These are phyloP conservation scores for Epinephelus fuscoguttatus DNA, from an alignment of 2,113 vertebrate species.

Conservation along the genomic window DNA sequence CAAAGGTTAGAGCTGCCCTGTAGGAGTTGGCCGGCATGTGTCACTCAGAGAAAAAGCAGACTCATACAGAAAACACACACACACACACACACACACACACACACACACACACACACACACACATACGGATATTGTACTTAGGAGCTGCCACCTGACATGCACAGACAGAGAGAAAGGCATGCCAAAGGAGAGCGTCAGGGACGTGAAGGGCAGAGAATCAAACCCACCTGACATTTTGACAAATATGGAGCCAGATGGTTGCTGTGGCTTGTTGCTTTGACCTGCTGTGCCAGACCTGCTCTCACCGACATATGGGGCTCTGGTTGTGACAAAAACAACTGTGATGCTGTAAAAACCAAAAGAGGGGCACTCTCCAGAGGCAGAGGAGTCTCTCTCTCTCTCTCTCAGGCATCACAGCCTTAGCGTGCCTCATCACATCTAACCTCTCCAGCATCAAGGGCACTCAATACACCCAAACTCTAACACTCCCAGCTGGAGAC, in stretches of 20 bases:
- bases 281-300: conserved; percentile 59
- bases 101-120: conserved; percentile 18
- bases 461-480: conserved; percentile 33
- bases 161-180: conserved; percentile 6
- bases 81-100: conserved; percentile 13
- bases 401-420: conserved; percentile 29
- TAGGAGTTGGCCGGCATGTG: conserved; percentile 52
- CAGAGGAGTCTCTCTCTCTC: conserved; percentile 19
- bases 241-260: conserved; percentile 71
- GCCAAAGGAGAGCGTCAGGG: conserved; percentile 24
- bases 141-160: conserved; percentile 38
- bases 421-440: conserved; percentile 32
- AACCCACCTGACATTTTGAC: conserved; percentile 70
- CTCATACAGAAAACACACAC: conserved; percentile 8
- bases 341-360: conserved; percentile 51
- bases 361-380: conserved; percentile 23
- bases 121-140: conserved; percentile 13
- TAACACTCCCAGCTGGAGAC: conserved; percentile 38
- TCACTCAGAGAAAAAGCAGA: conserved; percentile 63
- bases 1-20: conserved; percentile 71
- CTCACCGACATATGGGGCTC: conserved; percentile 51
- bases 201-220: conserved; percentile 66
- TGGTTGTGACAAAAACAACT: conserved; percentile 61
- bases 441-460: conserved; percentile 65
- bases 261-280: conserved; percentile 58